These are phyloP conservation scores for Geodia barretti DNA, from an alignment of 37 sponge, comb jelly and placozoan genomes.

Conservation along the genomic window DNA sequence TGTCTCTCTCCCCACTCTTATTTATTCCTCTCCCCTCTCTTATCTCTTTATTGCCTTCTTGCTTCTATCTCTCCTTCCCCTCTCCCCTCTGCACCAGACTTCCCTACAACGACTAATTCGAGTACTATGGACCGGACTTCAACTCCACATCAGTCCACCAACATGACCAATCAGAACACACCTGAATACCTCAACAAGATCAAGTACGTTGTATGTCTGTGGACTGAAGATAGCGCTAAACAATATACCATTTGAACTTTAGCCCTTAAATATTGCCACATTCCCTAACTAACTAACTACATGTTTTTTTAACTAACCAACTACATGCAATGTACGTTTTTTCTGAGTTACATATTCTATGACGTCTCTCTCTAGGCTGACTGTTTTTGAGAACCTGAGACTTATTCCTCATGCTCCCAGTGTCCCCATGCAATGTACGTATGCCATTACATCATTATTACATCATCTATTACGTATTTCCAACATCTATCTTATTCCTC, in stretches of 20 bases:
- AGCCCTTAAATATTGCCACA: too few species aligned
- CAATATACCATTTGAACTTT: too few species aligned
- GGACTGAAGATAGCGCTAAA: too few species aligned
- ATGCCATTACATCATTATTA: not conserved
- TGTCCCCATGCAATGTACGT: slow-evolving; percentile 91
- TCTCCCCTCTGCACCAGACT: slow-evolving; percentile 56
- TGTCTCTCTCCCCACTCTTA: too few species aligned
- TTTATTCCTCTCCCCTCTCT: not conserved
- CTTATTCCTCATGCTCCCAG: slow-evolving; percentile 90
- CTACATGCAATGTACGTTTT: too few species aligned
- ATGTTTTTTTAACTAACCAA: too few species aligned
- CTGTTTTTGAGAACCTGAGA: slow-evolving; percentile 91
- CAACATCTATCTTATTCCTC: not conserved
- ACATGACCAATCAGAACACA: slow-evolving; percentile 98
- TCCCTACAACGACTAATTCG: slow-evolving; percentile 99
- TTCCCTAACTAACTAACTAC: too few species aligned
- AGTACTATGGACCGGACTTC: slow-evolving; percentile 99
- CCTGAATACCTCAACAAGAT: slow-evolving; percentile 98
- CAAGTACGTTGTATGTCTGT: too few species aligned
- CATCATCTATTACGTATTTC: not conserved
- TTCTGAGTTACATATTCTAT: not conserved
- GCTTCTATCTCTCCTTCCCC: not conserved
- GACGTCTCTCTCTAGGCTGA: slow-evolving; percentile 33
- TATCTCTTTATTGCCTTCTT: not conserved
- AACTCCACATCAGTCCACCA: slow-evolving; percentile 95